A percentile compares a stretch with the other conserved stretches of the same genome.
These are phyloP conservation scores for Odontamblyopus rebecca DNA, from an alignment of 2,797 vertebrate genomes.

Conservation along the genomic window DNA sequence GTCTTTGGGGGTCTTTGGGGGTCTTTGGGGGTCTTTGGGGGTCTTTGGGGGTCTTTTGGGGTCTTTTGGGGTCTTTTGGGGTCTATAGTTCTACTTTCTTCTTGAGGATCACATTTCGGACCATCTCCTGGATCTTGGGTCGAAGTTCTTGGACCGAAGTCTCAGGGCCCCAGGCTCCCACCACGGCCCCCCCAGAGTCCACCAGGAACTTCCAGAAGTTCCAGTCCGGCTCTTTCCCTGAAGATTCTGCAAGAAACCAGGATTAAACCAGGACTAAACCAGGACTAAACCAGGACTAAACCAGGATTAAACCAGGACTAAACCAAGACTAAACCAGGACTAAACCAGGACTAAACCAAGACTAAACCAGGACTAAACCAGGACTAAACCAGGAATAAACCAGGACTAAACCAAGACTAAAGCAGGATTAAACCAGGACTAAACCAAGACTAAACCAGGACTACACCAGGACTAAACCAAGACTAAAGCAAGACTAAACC, in stretches of 20 bases:
- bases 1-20: too few species aligned
- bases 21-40: too few species aligned
- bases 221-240: constrained; percentile 92
- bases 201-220: constrained; percentile 98
- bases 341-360: background rate
- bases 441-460: background rate
- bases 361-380: background rate
- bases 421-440: background rate
- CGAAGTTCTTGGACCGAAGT: constrained; percentile 87
- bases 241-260: constrained; percentile 74
- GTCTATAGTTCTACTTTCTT: constrained; percentile 89
- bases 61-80: background rate
- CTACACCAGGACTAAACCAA: constrained; percentile 26
- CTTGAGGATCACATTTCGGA: constrained; percentile 90
- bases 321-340: background rate
- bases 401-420: background rate
- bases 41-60: background rate
- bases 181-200: constrained; percentile 86
- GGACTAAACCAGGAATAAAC: constrained; percentile 29
- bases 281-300: background rate
- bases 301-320: background rate
- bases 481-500: background rate
- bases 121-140: constrained; percentile 84
- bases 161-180: constrained; percentile 88
- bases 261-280: background rate